Evolutionary conservation across 92 coral and sea anemone genomes (phyloP), one percentile per base, ranked within the genome.

Genomic region (Umimayanthus chanpuru): DNA sequence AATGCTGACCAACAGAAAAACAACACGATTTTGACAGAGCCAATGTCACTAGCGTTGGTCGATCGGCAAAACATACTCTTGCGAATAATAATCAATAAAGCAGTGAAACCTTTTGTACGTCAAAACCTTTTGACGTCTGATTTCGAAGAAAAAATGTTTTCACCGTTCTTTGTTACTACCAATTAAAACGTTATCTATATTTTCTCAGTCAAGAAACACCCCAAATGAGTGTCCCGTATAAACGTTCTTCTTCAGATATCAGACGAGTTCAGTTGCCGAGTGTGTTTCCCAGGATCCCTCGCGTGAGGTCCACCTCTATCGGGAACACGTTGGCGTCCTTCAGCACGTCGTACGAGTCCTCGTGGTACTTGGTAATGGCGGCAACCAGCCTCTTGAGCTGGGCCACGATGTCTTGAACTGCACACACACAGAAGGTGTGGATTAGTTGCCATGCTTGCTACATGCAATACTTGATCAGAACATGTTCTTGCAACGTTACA

Each of bases 271-370:
- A 83, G 36, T 83, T 83, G 87, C 87, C 87, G 21, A 95, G 87
- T 21, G 98, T 93, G 85, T 94, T 97, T 70, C 99, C 99, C 38
- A 97, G 94, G 36, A 97, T 97, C 71, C 99, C 99, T 61, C 98
- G 90, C 1, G 99, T 97, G 88, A 97, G 92, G 85, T 97, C 99
- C 4, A 97, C 99, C 90, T 97, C 99, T 56, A 97, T 97, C 0
- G 99, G 99, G 84, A 97, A 97, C 76, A 97, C 99, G 79, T 97
- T 96, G 65, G 99, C 99, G 30, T 95, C 95, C 88, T 97, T 97
- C 16, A 97, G 93, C 20, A 95, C 98, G 8, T 88, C 50, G 58
- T 95, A 95, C 4, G 93, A 89, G 55, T 94, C 94, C 85, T 97
- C 96, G 83, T 97, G 99, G 81, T 97, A 97, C 81, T 89, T 89